Conservation (phyloP, 1,140 invertebrate genomes). For the Plodia interpunctella region DNA sequence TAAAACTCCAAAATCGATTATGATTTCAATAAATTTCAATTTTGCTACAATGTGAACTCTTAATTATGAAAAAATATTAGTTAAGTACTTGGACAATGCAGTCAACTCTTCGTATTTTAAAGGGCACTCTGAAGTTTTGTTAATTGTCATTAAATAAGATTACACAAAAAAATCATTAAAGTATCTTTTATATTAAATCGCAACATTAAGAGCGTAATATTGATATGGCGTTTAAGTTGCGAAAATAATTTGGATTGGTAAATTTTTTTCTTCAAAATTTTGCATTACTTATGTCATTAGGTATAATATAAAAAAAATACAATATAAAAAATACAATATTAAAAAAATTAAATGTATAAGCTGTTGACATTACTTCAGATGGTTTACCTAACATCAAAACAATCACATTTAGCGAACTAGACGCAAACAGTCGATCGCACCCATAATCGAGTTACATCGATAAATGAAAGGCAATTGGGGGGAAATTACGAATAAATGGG, state of each 20-base stretch:
- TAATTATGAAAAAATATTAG: not conserved
- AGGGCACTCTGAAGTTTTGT: not conserved
- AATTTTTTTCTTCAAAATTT: too few relatives aligned
- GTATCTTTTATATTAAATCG: too few relatives aligned
- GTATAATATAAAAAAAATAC: too few relatives aligned
- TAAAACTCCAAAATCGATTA: not conserved
- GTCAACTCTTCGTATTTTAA: not conserved
- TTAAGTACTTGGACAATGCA: not conserved
- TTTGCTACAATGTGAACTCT: not conserved
- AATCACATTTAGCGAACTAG: conserved; percentile 4
- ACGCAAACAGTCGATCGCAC: conserved; percentile 33
- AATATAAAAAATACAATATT: too few relatives aligned
- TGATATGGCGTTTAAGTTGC: too few relatives aligned
- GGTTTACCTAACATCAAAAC: not conserved
- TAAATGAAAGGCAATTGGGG: conserved; percentile 71
- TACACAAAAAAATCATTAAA: too few relatives aligned
- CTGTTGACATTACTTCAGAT: too few relatives aligned
- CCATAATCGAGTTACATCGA: conserved; percentile 63
- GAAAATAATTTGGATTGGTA: too few relatives aligned
- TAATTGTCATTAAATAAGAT: too few relatives aligned
- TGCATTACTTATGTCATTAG: too few relatives aligned
- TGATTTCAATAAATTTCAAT: not conserved
- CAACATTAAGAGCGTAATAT: too few relatives aligned
- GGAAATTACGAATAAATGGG: conserved; percentile 74
- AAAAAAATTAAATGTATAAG: too few relatives aligned